Evolutionary conservation across 2,888 invertebrate species (phyloP), one percentile per base, ranked within the genome.

Genomic region (Chelonus formosanus): DNA sequence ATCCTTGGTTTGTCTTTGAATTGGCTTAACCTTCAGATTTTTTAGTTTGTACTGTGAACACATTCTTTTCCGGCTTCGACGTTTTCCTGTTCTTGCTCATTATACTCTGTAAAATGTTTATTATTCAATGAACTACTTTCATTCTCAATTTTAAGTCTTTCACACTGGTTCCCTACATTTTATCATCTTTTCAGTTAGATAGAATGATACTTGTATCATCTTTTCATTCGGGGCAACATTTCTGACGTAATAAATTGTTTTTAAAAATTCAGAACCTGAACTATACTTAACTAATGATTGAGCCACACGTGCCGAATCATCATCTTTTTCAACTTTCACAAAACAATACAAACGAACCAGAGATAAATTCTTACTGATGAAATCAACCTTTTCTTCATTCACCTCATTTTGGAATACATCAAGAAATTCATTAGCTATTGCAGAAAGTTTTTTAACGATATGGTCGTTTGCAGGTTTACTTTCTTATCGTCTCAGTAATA

Each of bases 381-480:
- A 80, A 10, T 82, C 72, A 7, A 77, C 71, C 32, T 87, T 76
- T 31, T 87, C 73, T 5, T 79, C 75, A 43, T 85, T 79, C 31
- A 92, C 86, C 53, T 96, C 84, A 8, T 90, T 89, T 3, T 89
- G 89, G 80, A 97, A 97, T 60, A 89, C 85, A 78, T 91, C 89
- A 4, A 98, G 84, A 86, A 99, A 99, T 73, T 94, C 92, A 3
- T 93, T 88, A n/a, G 98, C 97, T 78, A 94, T 83, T 0, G 94
- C 97, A 2, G 99, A 99, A 53, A 99, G 86, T 85, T 99, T 99
- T 98, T 99, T 98, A 0, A 93, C 89, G 35, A 98, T 86, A 80
- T 95, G 92, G 75, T 86, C 87, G 3, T 82, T 81, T 36, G 83
- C 80, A 10, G 73, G 53, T 4, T 84, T 79, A 32, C 84, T 80